Percentiles rank a stretch among this genome's conserved stretches.
These are phyloP conservation scores for Oreochromis spilurus DNA, from an alignment of 2,113 vertebrate genomes.

Conservation along the genomic window DNA sequence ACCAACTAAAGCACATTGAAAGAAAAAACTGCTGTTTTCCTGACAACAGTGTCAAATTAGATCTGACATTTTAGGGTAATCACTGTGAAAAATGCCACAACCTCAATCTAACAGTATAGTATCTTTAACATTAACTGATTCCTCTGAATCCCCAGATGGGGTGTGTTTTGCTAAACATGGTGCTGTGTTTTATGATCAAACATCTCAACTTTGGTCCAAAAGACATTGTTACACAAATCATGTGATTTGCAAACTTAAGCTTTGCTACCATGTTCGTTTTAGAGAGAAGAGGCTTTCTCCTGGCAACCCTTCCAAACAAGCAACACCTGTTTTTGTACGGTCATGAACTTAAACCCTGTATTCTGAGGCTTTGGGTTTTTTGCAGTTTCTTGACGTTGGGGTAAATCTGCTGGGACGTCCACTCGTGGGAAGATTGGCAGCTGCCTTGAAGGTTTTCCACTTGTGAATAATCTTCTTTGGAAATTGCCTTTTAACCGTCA, in stretches of 20 bases:
- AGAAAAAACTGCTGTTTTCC: background rate
- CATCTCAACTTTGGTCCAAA: no score
- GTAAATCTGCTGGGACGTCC: background rate
- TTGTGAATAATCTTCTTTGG: background rate
- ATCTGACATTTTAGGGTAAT: background rate
- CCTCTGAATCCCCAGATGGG: rapidly evolving
- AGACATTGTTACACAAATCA: no score
- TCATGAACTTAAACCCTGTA: no score
- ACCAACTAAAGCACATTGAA: background rate
- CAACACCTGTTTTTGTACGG: no score
- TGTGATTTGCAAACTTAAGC: no score
- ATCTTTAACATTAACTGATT: background rate
- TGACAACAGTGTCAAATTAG: background rate
- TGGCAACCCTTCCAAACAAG: no score
- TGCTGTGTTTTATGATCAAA: no score
- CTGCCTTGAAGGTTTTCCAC: background rate
- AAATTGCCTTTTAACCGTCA: no score
- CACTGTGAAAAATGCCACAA: background rate
- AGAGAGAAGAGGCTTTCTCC: no score
- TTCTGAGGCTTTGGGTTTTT: no score
- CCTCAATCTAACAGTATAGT: background rate
- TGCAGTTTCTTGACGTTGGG: background rate
- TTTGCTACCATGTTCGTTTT: no score
- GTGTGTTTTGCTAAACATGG: no score
- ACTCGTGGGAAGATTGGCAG: background rate